phyloP scores from a whole-genome alignment of 2,797 vertebrate species.

The Xiphophorus birchmanni region DNA sequence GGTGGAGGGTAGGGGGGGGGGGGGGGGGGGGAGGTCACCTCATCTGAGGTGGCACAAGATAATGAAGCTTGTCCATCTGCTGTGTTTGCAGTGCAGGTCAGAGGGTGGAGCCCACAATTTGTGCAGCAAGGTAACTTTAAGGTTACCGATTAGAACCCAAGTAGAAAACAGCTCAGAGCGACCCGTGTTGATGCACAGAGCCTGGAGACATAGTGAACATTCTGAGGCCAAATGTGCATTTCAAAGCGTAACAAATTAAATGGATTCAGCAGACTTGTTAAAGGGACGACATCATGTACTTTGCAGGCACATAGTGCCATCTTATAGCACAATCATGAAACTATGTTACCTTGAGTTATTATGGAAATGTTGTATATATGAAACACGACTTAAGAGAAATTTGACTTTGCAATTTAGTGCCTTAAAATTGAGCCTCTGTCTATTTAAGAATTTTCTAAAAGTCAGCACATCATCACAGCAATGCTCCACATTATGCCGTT shows the following conservation, averaged over 20 bases:
- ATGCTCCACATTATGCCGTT: no score
- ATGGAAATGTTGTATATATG: no score
- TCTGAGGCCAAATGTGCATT: not conserved
- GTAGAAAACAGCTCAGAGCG: not conserved
- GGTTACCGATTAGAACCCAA: not conserved
- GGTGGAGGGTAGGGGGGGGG: not conserved
- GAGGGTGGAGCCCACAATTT: conserved; percentile 55
- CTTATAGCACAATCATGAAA: no score
- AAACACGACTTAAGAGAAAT: no score
- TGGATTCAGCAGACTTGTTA: not conserved
- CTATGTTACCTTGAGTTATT: no score
- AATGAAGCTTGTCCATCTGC: conserved; percentile 72
- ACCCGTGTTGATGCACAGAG: not conserved
- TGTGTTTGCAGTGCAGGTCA: conserved; percentile 55
- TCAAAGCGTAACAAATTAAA: not conserved
- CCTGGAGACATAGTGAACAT: not conserved
- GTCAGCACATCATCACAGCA: no score
- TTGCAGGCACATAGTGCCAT: not conserved
- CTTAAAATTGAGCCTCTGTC: no score
- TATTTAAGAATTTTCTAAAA: no score
- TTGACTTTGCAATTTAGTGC: no score
- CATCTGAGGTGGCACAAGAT: conserved; percentile 76
- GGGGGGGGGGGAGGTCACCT: conserved; percentile 18
- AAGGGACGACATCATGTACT: not conserved
- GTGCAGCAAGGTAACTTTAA: conserved; percentile 23